Evolutionary conservation across 2,888 invertebrate genomes (phyloP).

Genomic region (Leucozona laternaria): DNA sequence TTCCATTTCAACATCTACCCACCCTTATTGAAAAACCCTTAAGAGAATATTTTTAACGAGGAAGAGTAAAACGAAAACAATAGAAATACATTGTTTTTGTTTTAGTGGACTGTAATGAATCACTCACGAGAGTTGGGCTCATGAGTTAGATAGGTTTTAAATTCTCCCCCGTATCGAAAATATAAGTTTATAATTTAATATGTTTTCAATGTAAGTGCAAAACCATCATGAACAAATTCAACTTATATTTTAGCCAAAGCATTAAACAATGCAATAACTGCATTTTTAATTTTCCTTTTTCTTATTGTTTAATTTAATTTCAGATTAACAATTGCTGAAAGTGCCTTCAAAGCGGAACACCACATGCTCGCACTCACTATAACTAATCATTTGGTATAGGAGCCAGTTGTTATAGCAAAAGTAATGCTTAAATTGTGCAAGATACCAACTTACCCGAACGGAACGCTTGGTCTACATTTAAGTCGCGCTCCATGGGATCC

Average conservation of each 20-base stretch:
- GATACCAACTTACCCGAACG: conserved; percentile 83
- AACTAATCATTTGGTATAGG: not conserved
- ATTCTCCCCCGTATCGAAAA: too few relatives aligned
- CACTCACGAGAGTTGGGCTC: too few relatives aligned
- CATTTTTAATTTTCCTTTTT: not conserved
- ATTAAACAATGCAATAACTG: not conserved
- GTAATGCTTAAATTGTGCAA: conserved; percentile 82
- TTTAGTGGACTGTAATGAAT: too few relatives aligned
- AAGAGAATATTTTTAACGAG: too few relatives aligned
- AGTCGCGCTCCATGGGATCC: conserved; percentile 92
- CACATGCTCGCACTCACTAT: not conserved
- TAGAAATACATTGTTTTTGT: too few relatives aligned
- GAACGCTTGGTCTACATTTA: conserved; percentile 89
- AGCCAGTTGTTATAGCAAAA: conserved; percentile 7
- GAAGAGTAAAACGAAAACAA: too few relatives aligned
- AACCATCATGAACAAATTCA: not conserved
- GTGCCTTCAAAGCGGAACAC: conserved; percentile 9
- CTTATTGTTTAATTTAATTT: not conserved
- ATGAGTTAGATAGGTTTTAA: too few relatives aligned
- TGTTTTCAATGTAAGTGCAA: not conserved
- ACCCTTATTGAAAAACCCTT: too few relatives aligned
- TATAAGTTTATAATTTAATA: too few relatives aligned
- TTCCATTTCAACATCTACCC: too few relatives aligned
- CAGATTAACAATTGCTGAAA: conserved; percentile 5
- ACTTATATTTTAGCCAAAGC: not conserved